These are phyloP conservation scores for Elanus axillaris DNA, from an alignment of 2,113 vertebrate genomes.

Conservation along the genomic window DNA sequence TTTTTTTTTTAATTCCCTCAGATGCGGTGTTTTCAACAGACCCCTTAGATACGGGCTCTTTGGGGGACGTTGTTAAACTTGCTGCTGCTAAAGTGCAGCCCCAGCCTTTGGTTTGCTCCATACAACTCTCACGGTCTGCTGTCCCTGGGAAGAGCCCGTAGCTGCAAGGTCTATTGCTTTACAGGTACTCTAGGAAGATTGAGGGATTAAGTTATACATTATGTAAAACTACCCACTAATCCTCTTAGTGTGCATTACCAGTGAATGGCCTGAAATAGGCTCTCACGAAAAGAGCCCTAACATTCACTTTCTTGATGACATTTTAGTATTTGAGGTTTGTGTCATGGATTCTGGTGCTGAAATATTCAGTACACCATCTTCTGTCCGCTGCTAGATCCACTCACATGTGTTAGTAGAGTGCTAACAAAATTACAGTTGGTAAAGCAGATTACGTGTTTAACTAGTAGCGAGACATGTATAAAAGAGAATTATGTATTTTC, in stretches of 20 bases:
- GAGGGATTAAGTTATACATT: slow-evolving; percentile 59
- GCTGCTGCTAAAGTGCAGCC: background rate
- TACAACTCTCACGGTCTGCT: background rate
- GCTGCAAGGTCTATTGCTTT: slow-evolving; percentile 57
- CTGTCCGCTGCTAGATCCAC: slow-evolving; percentile 38
- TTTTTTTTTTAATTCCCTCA: background rate
- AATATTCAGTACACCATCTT: slow-evolving; percentile 61
- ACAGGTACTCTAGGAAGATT: slow-evolving; percentile 57
- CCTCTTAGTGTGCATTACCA: slow-evolving; percentile 60
- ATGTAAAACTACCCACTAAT: slow-evolving; percentile 55
- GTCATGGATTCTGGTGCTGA: slow-evolving; percentile 60
- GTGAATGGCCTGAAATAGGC: slow-evolving; percentile 63
- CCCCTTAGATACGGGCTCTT: slow-evolving; percentile 34
- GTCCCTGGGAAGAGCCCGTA: slow-evolving; percentile 57
- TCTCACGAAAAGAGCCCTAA: slow-evolving; percentile 54
- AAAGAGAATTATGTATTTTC: slow-evolving; percentile 57
- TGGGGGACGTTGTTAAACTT: slow-evolving; percentile 11
- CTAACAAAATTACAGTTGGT: slow-evolving; percentile 62
- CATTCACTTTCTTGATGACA: slow-evolving; percentile 62
- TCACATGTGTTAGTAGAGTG: slow-evolving; percentile 25
- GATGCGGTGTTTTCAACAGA: slow-evolving; percentile 46
- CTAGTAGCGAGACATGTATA: slow-evolving; percentile 61
- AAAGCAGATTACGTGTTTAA: slow-evolving; percentile 62
- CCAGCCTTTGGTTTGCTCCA: slow-evolving; percentile 15
- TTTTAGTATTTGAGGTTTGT: slow-evolving; percentile 66